Conservation (phyloP, 2,797 vertebrate species). For the Cossypha heuglini region DNA sequence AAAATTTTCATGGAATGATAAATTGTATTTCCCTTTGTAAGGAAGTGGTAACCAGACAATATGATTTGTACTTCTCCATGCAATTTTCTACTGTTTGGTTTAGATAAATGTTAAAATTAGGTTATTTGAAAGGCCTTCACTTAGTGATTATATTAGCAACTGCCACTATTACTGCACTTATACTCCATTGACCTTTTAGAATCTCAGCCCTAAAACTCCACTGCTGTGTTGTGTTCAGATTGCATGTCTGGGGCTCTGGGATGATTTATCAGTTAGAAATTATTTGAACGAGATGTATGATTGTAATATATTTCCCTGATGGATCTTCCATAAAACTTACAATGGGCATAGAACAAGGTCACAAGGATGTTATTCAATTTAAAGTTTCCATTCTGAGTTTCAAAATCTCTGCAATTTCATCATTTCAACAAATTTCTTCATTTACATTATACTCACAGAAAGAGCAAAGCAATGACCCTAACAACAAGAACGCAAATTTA, state of each 20-base stretch:
- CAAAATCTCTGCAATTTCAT: not conserved
- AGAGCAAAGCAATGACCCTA: not conserved
- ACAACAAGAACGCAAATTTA: not conserved
- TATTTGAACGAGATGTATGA: not conserved
- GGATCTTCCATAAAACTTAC: not conserved
- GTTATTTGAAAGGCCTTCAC: not conserved
- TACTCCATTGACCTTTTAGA: not conserved
- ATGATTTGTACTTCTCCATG: not conserved
- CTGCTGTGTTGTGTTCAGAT: not conserved
- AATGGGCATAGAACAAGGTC: not conserved
- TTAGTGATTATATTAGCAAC: not conserved
- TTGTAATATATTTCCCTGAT: not conserved
- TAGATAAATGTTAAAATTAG: not conserved
- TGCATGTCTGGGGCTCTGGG: not conserved
- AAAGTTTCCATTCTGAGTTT: not conserved
- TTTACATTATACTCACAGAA: not conserved
- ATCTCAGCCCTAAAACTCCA: not conserved
- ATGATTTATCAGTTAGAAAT: not conserved
- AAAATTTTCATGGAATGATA: not conserved
- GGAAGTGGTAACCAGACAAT: not conserved
- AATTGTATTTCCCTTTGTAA: not conserved
- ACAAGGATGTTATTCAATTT: not conserved
- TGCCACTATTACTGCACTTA: not conserved
- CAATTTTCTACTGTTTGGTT: not conserved
- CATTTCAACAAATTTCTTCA: not conserved